phyloP scores from a whole-genome alignment of 2,888 invertebrate species.

The Cheilosia vernalis region DNA sequence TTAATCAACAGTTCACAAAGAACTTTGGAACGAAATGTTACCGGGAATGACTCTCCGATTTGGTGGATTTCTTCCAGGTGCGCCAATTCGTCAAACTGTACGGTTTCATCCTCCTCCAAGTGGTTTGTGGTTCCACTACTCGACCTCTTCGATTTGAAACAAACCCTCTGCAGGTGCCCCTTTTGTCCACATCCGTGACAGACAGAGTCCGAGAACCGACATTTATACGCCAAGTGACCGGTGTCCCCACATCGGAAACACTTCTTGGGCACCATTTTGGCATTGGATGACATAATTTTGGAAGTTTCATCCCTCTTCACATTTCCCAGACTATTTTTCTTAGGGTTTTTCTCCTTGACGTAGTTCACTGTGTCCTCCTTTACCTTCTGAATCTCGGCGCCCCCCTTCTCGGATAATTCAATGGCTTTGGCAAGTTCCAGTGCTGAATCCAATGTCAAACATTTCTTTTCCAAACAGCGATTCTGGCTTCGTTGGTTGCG shows the following conservation, averaged over 20 bases:
- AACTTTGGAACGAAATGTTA: no score
- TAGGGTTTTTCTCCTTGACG: constrained; percentile 11
- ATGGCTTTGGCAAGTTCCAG: constrained; percentile 15
- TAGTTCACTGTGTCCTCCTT: constrained; percentile 8
- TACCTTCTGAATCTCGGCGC: constrained; percentile 21
- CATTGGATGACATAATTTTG: not conserved
- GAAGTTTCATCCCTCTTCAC: not conserved
- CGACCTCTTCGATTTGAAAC: not conserved
- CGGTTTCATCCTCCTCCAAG: no score
- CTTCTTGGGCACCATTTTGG: not conserved
- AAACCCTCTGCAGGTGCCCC: constrained; percentile 21
- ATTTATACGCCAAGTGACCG: not conserved
- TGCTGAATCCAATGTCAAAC: constrained; percentile 9
- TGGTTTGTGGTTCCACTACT: not conserved
- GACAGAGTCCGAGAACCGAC: not conserved
- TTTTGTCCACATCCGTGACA: not conserved
- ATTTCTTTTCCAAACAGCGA: constrained; percentile 30
- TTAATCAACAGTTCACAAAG: no score
- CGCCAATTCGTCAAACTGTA: no score
- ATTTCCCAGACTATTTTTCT: not conserved
- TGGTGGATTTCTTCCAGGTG: no score
- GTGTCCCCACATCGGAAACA: not conserved
- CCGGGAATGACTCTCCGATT: no score
- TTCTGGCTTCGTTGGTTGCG: constrained; percentile 11
- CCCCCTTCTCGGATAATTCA: constrained; percentile 17